Evolutionary conservation across 2,797 vertebrate genomes (phyloP).

Genomic region (Chloroceryle inda): DNA sequence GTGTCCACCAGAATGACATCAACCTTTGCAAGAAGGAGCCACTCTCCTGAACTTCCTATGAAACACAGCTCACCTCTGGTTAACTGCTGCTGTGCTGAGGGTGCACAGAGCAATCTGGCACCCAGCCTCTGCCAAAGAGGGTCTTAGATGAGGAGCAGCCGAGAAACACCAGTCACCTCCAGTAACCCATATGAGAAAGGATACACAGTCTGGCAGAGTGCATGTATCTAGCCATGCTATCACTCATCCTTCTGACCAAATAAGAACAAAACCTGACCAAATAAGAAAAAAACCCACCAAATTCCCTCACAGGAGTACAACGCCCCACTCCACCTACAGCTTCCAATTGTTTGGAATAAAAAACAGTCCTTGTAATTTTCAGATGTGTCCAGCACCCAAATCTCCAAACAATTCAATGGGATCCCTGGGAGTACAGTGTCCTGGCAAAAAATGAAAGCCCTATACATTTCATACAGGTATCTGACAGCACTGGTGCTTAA

Average conservation of each 20-base stretch:
- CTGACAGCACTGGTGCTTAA: neutral
- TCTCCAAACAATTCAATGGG: neutral
- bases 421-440: neutral
- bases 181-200: neutral
- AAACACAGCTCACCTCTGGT: rapidly evolving
- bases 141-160: neutral
- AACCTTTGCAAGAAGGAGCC: neutral
- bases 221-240: neutral
- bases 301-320: neutral
- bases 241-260: neutral
- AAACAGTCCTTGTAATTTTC: neutral
- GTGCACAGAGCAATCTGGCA: neutral
- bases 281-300: neutral
- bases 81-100: neutral
- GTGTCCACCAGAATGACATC: neutral
- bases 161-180: neutral
- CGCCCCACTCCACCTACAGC: neutral
- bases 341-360: neutral
- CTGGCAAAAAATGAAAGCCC: neutral
- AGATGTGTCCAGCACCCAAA: neutral
- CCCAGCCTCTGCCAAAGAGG: neutral
- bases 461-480: neutral
- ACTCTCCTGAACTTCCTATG: neutral
- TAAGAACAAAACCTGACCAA: neutral
- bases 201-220: neutral